phyloP scores from a whole-genome alignment of 2,113 vertebrate species.

The Phylloscopus trochiloides region DNA sequence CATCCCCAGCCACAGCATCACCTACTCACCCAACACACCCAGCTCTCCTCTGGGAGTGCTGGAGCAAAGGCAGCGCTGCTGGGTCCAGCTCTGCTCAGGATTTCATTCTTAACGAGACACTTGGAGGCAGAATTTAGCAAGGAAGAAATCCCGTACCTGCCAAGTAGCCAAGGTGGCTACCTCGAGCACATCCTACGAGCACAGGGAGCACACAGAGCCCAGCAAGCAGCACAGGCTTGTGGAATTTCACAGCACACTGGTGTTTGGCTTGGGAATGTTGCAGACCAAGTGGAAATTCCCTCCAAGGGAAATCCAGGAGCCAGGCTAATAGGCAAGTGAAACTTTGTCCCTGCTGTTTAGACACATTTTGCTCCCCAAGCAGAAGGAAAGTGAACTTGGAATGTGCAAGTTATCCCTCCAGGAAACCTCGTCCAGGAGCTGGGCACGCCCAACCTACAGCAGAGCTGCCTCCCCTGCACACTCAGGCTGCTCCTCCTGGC shows the following conservation, averaged over 20 bases:
- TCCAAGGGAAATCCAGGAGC: background rate
- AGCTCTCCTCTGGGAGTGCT: background rate
- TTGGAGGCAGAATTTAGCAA: background rate
- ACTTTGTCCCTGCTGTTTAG: background rate
- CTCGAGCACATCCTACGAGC: rapidly evolving
- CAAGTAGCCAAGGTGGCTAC: background rate
- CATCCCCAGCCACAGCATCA: background rate
- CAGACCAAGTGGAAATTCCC: background rate
- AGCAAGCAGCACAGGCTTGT: rapidly evolving
- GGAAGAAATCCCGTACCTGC: background rate
- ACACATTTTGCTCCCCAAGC: background rate
- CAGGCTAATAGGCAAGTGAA: background rate
- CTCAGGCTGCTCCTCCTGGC: background rate
- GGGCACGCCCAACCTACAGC: rapidly evolving
- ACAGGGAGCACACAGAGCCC: background rate
- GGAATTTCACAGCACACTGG: background rate
- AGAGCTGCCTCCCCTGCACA: background rate
- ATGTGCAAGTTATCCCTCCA: rapidly evolving
- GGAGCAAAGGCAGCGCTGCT: background rate
- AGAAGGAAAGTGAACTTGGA: background rate
- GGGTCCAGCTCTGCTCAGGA: background rate
- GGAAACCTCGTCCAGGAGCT: background rate
- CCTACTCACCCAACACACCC: rapidly evolving
- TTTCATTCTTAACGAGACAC: rapidly evolving
- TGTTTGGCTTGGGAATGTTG: background rate